phyloP scores from a whole-genome alignment of 2,113 vertebrate genomes.

The Hystrix brachyura region DNA sequence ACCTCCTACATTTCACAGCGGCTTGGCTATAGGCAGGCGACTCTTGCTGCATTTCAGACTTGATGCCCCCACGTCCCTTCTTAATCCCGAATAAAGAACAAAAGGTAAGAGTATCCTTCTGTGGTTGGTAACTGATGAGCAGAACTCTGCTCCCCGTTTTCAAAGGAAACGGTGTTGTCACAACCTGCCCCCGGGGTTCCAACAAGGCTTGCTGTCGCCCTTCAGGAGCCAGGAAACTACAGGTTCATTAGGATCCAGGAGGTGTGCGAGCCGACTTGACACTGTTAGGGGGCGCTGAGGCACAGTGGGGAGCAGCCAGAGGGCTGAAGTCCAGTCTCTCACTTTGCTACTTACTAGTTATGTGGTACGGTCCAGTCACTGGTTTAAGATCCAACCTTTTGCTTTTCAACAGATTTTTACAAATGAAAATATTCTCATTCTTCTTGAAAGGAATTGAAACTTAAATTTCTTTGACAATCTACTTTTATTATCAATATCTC shows the following conservation, averaged over 20 bases:
- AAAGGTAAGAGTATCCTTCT: constrained; percentile 7
- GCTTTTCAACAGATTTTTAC: background rate
- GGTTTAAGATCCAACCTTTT: background rate
- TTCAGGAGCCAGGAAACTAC: background rate
- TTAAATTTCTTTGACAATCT: background rate
- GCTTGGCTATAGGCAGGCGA: constrained; percentile 46
- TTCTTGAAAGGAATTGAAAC: constrained; percentile 37
- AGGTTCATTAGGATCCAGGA: constrained; percentile 33
- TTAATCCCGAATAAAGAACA: constrained; percentile 44
- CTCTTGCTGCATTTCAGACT: background rate
- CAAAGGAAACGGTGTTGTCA: constrained; percentile 52
- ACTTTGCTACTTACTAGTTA: background rate
- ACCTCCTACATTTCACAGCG: constrained; percentile 47
- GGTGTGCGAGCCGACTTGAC: background rate
- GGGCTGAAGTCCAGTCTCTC: background rate
- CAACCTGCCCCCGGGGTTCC: constrained; percentile 29
- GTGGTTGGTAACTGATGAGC: constrained; percentile 37
- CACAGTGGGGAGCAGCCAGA: background rate
- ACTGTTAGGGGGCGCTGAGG: background rate
- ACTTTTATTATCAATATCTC: background rate
- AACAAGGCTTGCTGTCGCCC: background rate
- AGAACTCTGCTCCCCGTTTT: constrained; percentile 51
- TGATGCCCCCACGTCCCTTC: background rate
- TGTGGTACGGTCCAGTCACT: background rate
- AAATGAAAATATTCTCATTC: constrained; percentile 26